These are phyloP conservation scores for Cynocephalus volans DNA, from an alignment of 2,113 vertebrate species.

Conservation along the genomic window DNA sequence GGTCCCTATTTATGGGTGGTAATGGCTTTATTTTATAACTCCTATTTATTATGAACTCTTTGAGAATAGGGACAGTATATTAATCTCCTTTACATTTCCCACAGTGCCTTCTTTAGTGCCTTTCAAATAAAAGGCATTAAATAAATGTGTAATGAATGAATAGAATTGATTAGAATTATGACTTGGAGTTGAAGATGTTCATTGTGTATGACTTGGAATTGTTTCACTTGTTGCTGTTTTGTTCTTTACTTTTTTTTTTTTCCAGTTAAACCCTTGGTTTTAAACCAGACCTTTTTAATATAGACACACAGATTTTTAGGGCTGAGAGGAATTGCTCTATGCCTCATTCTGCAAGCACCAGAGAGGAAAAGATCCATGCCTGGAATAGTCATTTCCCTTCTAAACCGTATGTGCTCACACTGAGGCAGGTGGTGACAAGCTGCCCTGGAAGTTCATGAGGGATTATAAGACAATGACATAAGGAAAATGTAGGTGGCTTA, in stretches of 20 bases:
- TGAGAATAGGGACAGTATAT: neutral
- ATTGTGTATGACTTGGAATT: neutral
- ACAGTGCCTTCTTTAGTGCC: neutral
- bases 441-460: neutral
- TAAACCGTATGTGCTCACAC: neutral
- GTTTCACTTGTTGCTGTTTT: neutral
- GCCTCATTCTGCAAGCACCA: neutral
- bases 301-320: neutral
- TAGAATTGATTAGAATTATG: constrained; percentile 5
- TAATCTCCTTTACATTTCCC: neutral
- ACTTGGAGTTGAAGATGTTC: neutral
- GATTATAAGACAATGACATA: neutral
- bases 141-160: neutral
- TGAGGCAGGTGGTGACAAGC: neutral
- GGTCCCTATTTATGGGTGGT: neutral
- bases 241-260: neutral
- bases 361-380: neutral
- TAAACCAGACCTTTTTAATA: neutral
- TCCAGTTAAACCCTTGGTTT: constrained; percentile 18
- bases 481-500: neutral
- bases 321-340: neutral
- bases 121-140: constrained; percentile 12
- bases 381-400: neutral
- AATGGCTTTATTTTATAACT: neutral
- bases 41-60: neutral